Evolutionary conservation across 1,140 invertebrate genomes (phyloP).

Genomic region (Bombus waltoni): DNA sequence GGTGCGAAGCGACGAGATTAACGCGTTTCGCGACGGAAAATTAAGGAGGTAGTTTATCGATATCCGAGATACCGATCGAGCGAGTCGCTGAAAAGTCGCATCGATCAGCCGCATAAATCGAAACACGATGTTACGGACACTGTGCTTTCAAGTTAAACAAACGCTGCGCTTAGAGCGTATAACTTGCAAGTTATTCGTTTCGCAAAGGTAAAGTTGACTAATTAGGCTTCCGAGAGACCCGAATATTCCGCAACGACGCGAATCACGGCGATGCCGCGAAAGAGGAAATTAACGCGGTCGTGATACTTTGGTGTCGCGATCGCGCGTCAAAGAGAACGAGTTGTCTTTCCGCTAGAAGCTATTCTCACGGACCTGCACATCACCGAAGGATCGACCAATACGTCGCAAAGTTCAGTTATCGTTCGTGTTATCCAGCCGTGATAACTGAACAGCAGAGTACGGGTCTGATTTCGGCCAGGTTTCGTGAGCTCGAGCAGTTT

Average conservation of each 20-base stretch:
- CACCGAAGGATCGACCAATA: slow-evolving; percentile 51
- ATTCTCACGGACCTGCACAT: slow-evolving; percentile 24
- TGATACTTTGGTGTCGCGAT: background rate
- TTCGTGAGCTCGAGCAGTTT: slow-evolving; percentile 8
- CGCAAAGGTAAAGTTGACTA: no score
- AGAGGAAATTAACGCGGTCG: background rate
- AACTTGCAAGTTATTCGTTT: no score
- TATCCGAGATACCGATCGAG: no score
- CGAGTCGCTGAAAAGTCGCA: no score
- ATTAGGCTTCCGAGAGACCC: no score
- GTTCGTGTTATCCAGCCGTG: slow-evolving; percentile 35
- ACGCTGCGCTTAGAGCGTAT: no score
- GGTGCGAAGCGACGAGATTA: no score
- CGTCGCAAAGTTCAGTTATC: slow-evolving; percentile 43
- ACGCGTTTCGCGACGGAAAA: no score
- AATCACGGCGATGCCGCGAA: background rate
- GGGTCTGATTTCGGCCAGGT: slow-evolving; percentile 55
- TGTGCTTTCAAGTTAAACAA: no score
- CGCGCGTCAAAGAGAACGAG: background rate
- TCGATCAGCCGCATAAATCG: no score
- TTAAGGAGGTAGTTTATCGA: no score
- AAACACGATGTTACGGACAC: no score
- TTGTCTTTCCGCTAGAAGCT: slow-evolving; percentile 6
- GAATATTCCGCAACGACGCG: background rate
- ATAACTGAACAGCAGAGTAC: slow-evolving; percentile 51